A percentile compares a stretch with the other conserved stretches of the same genome.
Evolutionary conservation across 1,140 invertebrate genomes (phyloP).

Genomic region (Pomacea maculata): DNA sequence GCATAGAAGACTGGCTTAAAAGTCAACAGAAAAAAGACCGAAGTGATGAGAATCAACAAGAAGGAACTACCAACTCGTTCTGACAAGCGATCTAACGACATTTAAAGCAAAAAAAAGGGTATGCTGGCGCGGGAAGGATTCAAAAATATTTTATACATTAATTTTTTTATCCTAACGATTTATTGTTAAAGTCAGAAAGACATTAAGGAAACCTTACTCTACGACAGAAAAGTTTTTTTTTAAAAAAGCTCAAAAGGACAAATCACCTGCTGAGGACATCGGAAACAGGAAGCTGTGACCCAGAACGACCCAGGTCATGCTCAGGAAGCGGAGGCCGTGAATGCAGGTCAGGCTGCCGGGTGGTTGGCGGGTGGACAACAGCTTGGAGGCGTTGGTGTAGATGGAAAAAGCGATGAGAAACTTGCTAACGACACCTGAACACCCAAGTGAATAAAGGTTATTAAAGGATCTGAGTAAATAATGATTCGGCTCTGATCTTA

Average conservation of each 20-base stretch:
- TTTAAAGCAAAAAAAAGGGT: neutral
- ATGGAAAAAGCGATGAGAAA: constrained; percentile 45
- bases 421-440: constrained; percentile 33
- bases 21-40: too few relatives aligned
- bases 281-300: constrained; percentile 75
- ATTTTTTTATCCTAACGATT: neutral
- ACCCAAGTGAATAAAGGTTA: too few relatives aligned
- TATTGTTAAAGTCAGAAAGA: neutral
- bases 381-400: constrained; percentile 42
- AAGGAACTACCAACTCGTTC: too few relatives aligned
- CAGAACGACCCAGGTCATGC: constrained; percentile 92
- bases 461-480: too few relatives aligned
- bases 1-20: too few relatives aligned
- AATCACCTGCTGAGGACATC: neutral
- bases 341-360: constrained; percentile 39
- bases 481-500: too few relatives aligned
- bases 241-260: neutral
- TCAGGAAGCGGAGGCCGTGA: constrained; percentile 72
- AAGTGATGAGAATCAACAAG: too few relatives aligned
- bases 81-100: neutral
- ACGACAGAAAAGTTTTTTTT: too few relatives aligned
- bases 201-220: neutral
- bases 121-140: neutral
- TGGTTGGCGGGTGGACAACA: constrained; percentile 36
- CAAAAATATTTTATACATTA: neutral